These are phyloP conservation scores for Bombus impatiens DNA, from an alignment of 1,140 invertebrate species.

Conservation along the genomic window DNA sequence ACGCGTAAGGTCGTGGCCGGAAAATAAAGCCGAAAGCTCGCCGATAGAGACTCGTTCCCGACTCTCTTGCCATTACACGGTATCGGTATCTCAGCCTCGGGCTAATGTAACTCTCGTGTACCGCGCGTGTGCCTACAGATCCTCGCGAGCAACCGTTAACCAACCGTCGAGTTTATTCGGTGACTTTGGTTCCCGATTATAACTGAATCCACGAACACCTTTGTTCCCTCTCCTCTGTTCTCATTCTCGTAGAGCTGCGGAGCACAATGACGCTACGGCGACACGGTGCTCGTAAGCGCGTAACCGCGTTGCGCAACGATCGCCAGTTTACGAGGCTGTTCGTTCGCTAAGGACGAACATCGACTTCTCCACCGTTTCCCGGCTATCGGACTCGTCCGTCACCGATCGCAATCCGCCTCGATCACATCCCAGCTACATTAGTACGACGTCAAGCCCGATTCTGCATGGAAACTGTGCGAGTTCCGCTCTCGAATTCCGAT, in stretches of 20 bases:
- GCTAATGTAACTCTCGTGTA: conserved; percentile 66
- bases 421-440: conserved; percentile 12
- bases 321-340: conserved; percentile 61
- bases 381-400: conserved; percentile 49
- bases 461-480: background rate
- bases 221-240: background rate
- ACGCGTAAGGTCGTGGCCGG: conserved; percentile 4
- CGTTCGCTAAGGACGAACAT: conserved; percentile 31
- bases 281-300: conserved; percentile 42
- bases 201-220: conserved; percentile 49
- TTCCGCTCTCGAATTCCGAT: too few relatives aligned
- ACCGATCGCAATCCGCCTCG: conserved; percentile 42
- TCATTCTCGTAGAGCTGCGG: background rate
- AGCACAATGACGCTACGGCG: background rate
- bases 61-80: conserved; percentile 24
- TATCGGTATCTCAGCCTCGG: conserved; percentile 54
- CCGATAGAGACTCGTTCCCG: background rate
- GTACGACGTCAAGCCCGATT: conserved; percentile 31
- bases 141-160: conserved; percentile 54
- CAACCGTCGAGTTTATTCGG: conserved; percentile 57
- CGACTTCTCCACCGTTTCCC: conserved; percentile 13
- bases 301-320: conserved; percentile 66
- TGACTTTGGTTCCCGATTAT: conserved; percentile 54
- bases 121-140: conserved; percentile 45
- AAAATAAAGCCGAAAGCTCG: conserved; percentile 34